phyloP scores from a whole-genome alignment of 2,888 invertebrate genomes.

The Oligia fasciuncula region DNA sequence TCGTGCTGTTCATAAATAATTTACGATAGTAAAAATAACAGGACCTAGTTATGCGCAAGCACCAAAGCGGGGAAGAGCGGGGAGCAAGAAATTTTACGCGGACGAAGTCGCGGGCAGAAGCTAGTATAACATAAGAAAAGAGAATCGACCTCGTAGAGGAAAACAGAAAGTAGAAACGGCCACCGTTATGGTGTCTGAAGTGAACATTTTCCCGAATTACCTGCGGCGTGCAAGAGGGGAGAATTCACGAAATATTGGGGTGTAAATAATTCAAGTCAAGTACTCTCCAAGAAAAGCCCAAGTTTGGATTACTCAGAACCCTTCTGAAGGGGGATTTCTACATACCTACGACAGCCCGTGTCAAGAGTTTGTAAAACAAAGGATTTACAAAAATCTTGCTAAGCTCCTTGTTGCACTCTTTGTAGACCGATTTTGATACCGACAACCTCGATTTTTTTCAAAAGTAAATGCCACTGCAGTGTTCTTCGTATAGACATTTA shows the following conservation, averaged over 20 bases:
- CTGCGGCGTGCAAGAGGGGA: slow-evolving; percentile 29
- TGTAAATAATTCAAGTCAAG: slow-evolving; percentile 54
- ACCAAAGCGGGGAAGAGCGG: too few species aligned
- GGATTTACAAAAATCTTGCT: too few species aligned
- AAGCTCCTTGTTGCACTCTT: not conserved
- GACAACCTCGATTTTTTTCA: not conserved
- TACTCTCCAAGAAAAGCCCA: slow-evolving; percentile 8
- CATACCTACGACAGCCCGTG: not conserved
- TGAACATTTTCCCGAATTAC: slow-evolving; percentile 28
- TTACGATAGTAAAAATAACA: too few species aligned
- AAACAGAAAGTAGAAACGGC: not conserved
- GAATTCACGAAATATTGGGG: slow-evolving; percentile 32
- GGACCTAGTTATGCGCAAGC: too few species aligned
- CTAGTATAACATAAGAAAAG: not conserved
- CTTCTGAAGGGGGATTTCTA: slow-evolving; percentile 1
- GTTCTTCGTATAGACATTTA: too few species aligned
- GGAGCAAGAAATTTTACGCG: not conserved
- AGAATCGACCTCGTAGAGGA: not conserved
- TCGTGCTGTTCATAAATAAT: too few species aligned
- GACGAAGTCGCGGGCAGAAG: too few species aligned
- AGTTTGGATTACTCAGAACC: slow-evolving; percentile 21
- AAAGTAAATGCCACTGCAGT: too few species aligned
- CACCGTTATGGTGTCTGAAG: not conserved
- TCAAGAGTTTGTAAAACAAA: not conserved
- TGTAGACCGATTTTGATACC: not conserved